These are phyloP conservation scores for Microtus pennsylvanicus DNA, from an alignment of 2,113 vertebrate genomes.

Conservation along the genomic window DNA sequence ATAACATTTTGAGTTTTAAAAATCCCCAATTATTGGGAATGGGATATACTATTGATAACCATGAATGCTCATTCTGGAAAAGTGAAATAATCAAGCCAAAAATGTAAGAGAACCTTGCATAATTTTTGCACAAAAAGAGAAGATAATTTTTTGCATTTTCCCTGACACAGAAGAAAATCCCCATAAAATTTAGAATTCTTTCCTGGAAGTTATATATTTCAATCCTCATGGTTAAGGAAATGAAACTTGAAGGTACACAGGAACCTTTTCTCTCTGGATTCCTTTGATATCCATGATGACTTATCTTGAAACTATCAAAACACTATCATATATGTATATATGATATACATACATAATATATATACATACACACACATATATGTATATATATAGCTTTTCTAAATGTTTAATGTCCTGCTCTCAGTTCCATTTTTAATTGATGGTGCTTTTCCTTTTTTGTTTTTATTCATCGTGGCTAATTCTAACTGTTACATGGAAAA, in stretches of 20 bases:
- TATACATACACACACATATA: too few relatives aligned
- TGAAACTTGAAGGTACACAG: background rate
- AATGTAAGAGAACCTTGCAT: background rate
- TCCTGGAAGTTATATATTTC: constrained; percentile 4
- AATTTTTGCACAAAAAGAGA: constrained; percentile 15
- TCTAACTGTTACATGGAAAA: background rate
- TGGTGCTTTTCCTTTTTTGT: background rate
- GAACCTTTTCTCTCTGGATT: background rate
- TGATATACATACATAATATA: too few relatives aligned
- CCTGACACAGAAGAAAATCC: background rate
- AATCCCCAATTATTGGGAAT: constrained; percentile 10
- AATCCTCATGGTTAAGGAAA: constrained; percentile 40
- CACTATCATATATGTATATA: too few relatives aligned
- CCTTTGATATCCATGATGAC: background rate
- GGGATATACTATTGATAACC: constrained; percentile 10
- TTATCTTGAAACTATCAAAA: background rate
- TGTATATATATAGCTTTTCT: background rate
- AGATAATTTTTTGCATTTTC: background rate
- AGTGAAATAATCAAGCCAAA: constrained; percentile 46
- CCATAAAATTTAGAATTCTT: background rate
- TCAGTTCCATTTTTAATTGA: constrained; percentile 34
- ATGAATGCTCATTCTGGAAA: constrained; percentile 17
- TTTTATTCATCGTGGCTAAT: constrained; percentile 9
- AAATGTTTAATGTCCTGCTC: constrained; percentile 38
- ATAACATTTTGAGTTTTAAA: background rate